Evolutionary conservation across 53 echinoderm and acorn worm genomes (phyloP).

Genomic region (Astropecten irregularis): DNA sequence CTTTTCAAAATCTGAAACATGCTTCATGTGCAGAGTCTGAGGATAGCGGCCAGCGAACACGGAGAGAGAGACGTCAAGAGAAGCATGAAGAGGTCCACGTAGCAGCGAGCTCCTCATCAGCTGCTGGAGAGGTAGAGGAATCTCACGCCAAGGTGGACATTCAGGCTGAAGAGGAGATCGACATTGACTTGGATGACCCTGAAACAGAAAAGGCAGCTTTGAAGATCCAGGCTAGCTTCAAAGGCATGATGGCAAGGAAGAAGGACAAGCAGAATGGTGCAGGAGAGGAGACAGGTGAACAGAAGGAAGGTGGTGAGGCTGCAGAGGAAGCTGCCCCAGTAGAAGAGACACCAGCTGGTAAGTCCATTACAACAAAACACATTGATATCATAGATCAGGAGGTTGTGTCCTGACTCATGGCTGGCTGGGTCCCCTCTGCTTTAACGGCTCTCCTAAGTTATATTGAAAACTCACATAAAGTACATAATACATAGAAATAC

Average conservation of each 20-base stretch:
- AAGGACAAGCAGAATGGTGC: slow-evolving; percentile 32
- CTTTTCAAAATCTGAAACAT: too few species aligned
- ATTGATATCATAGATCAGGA: too few species aligned
- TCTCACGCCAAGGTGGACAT: not conserved
- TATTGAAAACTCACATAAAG: too few species aligned
- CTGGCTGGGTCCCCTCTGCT: too few species aligned
- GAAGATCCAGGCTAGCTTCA: slow-evolving; percentile 69
- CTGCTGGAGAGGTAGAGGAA: slow-evolving; percentile 21
- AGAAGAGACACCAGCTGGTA: slow-evolving; percentile 21
- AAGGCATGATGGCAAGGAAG: slow-evolving; percentile 58
- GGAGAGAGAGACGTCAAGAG: slow-evolving; percentile 22
- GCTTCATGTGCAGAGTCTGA: slow-evolving; percentile 42
- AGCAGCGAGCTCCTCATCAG: not conserved
- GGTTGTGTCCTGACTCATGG: too few species aligned
- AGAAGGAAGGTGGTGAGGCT: not conserved
- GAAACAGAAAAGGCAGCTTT: slow-evolving; percentile 66
- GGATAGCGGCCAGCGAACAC: slow-evolving; percentile 7
- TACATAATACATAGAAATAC: too few species aligned
- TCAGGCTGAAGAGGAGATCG: slow-evolving; percentile 54
- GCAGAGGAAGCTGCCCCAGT: slow-evolving; percentile 28
- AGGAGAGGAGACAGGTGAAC: slow-evolving; percentile 12
- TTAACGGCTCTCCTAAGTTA: too few species aligned
- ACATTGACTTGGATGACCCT: slow-evolving; percentile 73
- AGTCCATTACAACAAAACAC: too few species aligned
- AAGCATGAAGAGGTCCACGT: slow-evolving; percentile 13